Percentiles rank a stretch among this genome's conserved stretches.
Evolutionary conservation across 2,797 vertebrate species (phyloP).

Genomic region (Megaceryle alcyon): DNA sequence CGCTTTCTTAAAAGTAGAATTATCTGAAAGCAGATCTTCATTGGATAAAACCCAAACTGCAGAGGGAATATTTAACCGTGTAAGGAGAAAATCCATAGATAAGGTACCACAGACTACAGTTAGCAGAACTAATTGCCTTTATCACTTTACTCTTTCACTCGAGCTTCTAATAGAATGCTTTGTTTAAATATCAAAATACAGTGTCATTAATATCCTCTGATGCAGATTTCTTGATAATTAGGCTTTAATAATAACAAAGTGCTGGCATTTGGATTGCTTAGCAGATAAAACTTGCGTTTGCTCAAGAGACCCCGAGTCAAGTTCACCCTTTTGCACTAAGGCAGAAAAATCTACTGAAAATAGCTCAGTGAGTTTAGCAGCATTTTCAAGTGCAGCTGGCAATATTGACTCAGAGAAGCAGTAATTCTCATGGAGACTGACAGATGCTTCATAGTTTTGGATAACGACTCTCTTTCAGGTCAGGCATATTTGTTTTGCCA

Average conservation of each 20-base stretch:
- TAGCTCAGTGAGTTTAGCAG: not conserved
- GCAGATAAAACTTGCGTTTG: not conserved
- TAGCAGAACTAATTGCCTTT: constrained; percentile 66
- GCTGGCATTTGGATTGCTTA: not conserved
- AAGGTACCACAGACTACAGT: constrained; percentile 50
- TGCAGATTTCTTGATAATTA: constrained; percentile 5
- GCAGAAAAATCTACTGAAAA: not conserved
- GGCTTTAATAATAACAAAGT: not conserved
- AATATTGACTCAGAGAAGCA: not conserved
- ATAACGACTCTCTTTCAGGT: not conserved
- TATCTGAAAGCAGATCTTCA: constrained; percentile 73
- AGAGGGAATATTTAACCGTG: constrained; percentile 70
- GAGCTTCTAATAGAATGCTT: constrained; percentile 24
- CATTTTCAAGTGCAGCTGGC: not conserved
- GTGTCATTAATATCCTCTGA: constrained; percentile 14
- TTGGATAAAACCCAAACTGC: constrained; percentile 71
- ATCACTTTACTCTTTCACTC: constrained; percentile 47
- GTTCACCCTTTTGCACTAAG: not conserved
- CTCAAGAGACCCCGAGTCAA: not conserved
- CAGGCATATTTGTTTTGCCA: not conserved
- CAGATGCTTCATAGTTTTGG: not conserved
- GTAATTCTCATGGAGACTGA: not conserved
- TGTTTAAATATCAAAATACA: constrained; percentile 47
- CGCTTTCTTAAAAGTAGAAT: constrained; percentile 69
- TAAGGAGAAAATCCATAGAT: constrained; percentile 73